phyloP scores from a whole-genome alignment of 2,888 invertebrate genomes.

The Toxonevra muliebris region DNA sequence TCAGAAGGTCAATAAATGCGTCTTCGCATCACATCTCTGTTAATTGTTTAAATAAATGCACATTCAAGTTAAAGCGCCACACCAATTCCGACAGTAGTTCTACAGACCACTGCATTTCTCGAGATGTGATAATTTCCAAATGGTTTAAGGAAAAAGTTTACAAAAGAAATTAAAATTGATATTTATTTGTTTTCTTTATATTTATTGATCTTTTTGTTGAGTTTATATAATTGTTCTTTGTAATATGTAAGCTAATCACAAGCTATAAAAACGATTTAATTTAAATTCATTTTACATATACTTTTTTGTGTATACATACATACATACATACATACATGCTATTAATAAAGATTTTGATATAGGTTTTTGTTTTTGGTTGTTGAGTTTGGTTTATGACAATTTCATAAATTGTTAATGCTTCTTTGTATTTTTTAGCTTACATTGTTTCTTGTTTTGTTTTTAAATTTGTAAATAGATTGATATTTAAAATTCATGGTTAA shows the following conservation, averaged over 20 bases:
- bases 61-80: no score
- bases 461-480: slow-evolving; percentile 34
- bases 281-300: slow-evolving; percentile 6
- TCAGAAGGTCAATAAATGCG: no score
- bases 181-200: no score
- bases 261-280: slow-evolving; percentile 25
- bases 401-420: slow-evolving; percentile 9
- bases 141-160: no score
- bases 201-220: not conserved
- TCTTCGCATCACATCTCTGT: no score
- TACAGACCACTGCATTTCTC: no score
- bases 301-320: not conserved
- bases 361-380: slow-evolving; percentile 5
- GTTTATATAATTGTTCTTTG: slow-evolving; percentile 11
- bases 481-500: not conserved
- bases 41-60: no score
- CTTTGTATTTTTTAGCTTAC: slow-evolving; percentile 35
- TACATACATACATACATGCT: slow-evolving; percentile 3
- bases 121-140: no score
- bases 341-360: slow-evolving; percentile 12
- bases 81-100: no score
- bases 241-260: slow-evolving; percentile 24
- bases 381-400: not conserved
- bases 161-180: no score
- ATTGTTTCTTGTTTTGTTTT: slow-evolving; percentile 29